Percentiles rank a stretch among this genome's conserved stretches.
These are phyloP conservation scores for Acrossocheilus fasciatus DNA, from an alignment of 2,797 vertebrate genomes.

Conservation along the genomic window DNA sequence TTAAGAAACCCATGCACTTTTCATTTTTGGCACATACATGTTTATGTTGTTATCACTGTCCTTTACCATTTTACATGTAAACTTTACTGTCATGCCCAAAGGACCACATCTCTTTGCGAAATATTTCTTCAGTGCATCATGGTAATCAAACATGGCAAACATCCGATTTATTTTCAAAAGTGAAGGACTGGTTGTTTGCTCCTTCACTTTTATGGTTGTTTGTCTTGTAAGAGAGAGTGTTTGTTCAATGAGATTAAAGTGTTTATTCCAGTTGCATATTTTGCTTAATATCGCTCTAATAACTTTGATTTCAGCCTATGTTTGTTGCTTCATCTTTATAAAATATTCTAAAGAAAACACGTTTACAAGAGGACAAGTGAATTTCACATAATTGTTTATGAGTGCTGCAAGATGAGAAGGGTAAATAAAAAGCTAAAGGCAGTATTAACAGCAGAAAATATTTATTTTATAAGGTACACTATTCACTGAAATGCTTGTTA, in stretches of 20 bases:
- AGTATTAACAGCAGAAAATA: constrained; percentile 17
- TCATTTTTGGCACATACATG: constrained; percentile 7
- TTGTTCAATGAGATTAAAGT: constrained; percentile 28
- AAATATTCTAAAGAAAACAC: not conserved
- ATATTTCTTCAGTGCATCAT: constrained; percentile 17
- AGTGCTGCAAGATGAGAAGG: constrained; percentile 2
- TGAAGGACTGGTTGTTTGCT: not conserved
- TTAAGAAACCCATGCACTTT: constrained; percentile 7
- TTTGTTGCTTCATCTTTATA: constrained; percentile 22
- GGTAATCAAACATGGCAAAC: constrained; percentile 24
- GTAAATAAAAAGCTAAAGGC: not conserved
- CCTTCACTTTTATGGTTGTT: not conserved
- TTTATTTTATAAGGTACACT: constrained; percentile 29
- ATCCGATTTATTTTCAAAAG: not conserved
- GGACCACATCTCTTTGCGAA: constrained; percentile 19
- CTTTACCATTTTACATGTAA: not conserved
- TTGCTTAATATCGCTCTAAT: constrained; percentile 12
- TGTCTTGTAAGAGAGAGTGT: constrained; percentile 15
- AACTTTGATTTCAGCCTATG: not conserved
- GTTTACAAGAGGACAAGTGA: not conserved
- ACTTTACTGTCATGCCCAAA: not conserved
- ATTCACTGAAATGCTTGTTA: constrained; percentile 19
- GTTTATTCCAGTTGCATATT: constrained; percentile 22
- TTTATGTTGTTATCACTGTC: not conserved
- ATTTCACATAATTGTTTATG: constrained; percentile 10